Base-by-base conservation (phyloP, 37 sponge, comb jelly and placozoan species). In the Cladorhizidae sp. region DNA sequence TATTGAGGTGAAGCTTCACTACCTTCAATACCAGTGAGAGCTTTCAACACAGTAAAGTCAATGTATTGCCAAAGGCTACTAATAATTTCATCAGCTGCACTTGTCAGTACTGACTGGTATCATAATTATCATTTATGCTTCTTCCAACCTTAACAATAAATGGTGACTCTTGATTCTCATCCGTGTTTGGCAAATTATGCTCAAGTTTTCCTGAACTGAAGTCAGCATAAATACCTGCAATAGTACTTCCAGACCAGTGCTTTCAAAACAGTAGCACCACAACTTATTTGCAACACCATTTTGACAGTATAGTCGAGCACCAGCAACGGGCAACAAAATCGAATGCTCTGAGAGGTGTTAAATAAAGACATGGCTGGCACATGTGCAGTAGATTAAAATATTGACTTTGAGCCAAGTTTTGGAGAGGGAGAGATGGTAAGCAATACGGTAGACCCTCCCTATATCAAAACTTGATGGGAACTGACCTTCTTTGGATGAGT, bases 261-360 rank as follows among this genome's bases (percentile, higher is more conserved):
- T n/a, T 78, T 85, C 72, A 85, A 57, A 51, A 85, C 41, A 12
- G 64, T 85, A 12, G 57, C 72, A 8, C 85, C 85, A 76, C 77
- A 26, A n/a, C 83, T 39, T 15, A 83, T 62, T 40, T 74, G 75
- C 31, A 83, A n/a, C 18, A 83, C 33, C 32, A 74, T 37, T 40
- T 74, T 74, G 18, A 76, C 70, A 77, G 76, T 75, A 29, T 56
- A 65, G n/a, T 11, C n/a, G n/a, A n/a, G n/a, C n/a, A n/a, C n/a
- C n/a, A n/a, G n/a, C n/a, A n/a, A n/a, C n/a, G n/a, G n/a, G n/a
- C n/a, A n/a, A n/a, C 26, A 72, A 67, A 63, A 63, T 9, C 7
- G 33, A 38, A 20, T 29, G 28, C 3, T 29, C 64, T 35, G 20
- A 33, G 22, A 28, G 35, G 49, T 49, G 45, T 37, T 32, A 26